Evolutionary conservation across 2,113 vertebrate genomes (phyloP).

Genomic region (Python bivittatus): DNA sequence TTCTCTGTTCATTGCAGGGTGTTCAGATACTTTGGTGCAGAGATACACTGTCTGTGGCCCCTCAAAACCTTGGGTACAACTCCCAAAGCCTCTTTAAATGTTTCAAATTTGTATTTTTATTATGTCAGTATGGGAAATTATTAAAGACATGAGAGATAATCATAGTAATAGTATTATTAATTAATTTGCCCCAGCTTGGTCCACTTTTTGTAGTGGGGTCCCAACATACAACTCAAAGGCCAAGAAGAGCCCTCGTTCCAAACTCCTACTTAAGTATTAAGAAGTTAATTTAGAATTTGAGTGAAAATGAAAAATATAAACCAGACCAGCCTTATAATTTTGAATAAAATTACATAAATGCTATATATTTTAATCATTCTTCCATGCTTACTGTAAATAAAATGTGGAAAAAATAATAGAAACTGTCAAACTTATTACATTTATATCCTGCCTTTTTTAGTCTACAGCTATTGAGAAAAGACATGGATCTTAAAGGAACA

Average conservation of each 20-base stretch:
- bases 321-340: neutral
- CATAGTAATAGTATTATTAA: neutral
- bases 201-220: neutral
- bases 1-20: neutral
- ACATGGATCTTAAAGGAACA: neutral
- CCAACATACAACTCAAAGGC: neutral
- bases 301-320: neutral
- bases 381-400: neutral
- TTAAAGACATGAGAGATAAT: neutral
- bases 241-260: neutral
- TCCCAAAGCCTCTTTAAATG: neutral
- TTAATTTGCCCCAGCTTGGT: neutral
- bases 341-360: neutral
- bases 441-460: neutral
- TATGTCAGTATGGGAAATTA: neutral
- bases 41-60: neutral
- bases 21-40: neutral
- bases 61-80: neutral
- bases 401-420: neutral
- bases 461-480: neutral
- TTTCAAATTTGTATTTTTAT: neutral
- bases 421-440: neutral
- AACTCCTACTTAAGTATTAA: neutral
- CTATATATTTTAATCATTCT: neutral
- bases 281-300: neutral